A percentile compares a stretch with the other conserved stretches of the same genome.
Evolutionary conservation across 2,113 vertebrate species (phyloP).

Genomic region (Gasterosteus aculeatus): DNA sequence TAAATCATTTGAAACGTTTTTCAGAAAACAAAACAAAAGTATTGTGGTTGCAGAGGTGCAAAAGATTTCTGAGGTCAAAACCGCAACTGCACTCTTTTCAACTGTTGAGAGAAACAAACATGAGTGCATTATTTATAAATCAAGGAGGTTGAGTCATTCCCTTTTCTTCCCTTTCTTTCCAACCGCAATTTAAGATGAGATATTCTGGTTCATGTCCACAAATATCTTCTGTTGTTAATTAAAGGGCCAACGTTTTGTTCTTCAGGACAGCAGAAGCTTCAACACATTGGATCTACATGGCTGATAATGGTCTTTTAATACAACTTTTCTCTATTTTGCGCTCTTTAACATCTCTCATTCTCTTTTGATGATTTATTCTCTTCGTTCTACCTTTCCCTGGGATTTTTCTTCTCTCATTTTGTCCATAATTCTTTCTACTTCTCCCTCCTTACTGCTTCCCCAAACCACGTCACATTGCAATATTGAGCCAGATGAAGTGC

Average conservation of each 20-base stretch:
- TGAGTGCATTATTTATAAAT: slow-evolving; percentile 58
- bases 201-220: slow-evolving; percentile 61
- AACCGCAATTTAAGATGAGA: slow-evolving; percentile 54
- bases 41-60: background rate
- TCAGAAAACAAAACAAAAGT: slow-evolving; percentile 9
- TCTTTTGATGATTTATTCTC: slow-evolving; percentile 22
- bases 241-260: slow-evolving; percentile 43
- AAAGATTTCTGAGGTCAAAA: slow-evolving; percentile 27
- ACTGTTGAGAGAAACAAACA: slow-evolving; percentile 39
- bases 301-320: slow-evolving; percentile 31
- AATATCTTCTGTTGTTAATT: slow-evolving; percentile 61
- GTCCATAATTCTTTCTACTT: slow-evolving; percentile 12
- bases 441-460: slow-evolving; percentile 11
- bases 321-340: slow-evolving; percentile 7
- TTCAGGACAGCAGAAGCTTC: slow-evolving; percentile 49
- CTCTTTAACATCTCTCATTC: slow-evolving; percentile 1
- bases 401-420: background rate
- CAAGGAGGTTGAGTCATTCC: slow-evolving; percentile 57
- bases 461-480: slow-evolving; percentile 23
- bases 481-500: slow-evolving; percentile 47
- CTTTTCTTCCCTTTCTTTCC: slow-evolving; percentile 46
- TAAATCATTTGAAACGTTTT: slow-evolving; percentile 18
- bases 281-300: slow-evolving; percentile 39
- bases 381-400: background rate
- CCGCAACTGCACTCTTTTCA: slow-evolving; percentile 24